Conservation (phyloP, 2,888 invertebrate genomes). For the Sarcophaga caerulescens region DNA sequence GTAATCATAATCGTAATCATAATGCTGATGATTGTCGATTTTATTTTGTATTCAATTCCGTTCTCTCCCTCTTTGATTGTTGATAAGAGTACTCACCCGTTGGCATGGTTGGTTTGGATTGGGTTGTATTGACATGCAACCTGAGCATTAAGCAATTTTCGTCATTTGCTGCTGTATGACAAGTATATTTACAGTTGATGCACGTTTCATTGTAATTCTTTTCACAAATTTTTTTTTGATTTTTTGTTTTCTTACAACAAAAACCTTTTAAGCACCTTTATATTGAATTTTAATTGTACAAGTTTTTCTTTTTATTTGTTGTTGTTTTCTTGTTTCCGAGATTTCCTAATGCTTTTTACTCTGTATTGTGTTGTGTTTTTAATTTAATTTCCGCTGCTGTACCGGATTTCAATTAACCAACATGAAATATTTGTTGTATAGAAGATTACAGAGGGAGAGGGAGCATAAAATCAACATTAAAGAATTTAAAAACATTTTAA, state of each 20-base stretch:
- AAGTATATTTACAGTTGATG: constrained; percentile 33
- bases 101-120: background rate
- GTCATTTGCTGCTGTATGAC: constrained; percentile 6
- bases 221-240: background rate
- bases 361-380: background rate
- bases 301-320: background rate
- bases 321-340: background rate
- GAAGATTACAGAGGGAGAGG: too few species aligned
- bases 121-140: constrained; percentile 55
- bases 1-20: constrained; percentile 36
- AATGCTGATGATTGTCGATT: constrained; percentile 44
- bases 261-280: too few species aligned
- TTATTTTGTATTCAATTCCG: constrained; percentile 1
- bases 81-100: background rate
- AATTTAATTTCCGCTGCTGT: constrained; percentile 49
- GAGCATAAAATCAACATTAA: too few species aligned
- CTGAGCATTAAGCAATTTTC: constrained; percentile 54
- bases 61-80: constrained; percentile 8
- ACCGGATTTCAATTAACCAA: constrained; percentile 4
- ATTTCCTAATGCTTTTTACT: constrained; percentile 8
- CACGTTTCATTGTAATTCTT: constrained; percentile 1
- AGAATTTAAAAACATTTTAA: too few species aligned
- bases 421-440: background rate
- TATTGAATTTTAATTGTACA: constrained; percentile 36
- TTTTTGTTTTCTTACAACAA: too few species aligned